Base-by-base conservation (phyloP, 2,113 vertebrate species). In the Jaculus jaculus region DNA sequence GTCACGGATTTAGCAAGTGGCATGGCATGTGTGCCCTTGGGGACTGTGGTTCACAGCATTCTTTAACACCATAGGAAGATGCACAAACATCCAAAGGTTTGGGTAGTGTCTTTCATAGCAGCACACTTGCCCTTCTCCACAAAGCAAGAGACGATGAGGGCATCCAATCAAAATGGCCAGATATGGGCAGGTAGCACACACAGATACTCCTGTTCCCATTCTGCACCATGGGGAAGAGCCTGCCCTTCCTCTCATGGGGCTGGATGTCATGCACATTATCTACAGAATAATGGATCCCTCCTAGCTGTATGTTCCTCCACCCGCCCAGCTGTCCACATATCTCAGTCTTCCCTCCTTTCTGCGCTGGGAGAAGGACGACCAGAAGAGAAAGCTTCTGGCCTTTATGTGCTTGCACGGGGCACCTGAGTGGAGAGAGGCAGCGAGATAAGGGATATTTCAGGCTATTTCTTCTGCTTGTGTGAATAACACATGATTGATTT, bases 401-500 rank as follows among this genome's bases (percentile, higher is more conserved):
- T 97, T 87, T 93, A 96, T 96, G 92, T 92, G 89, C 86, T 97
- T 97, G 66, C 1, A n/a, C 24, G 88, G 89, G 92, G 93, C 20
- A 65, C 11, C 60, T 47, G 94, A 97, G 87, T 90, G 85, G 96
- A 97, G 94, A 91, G 95, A 95, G 84, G 58, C 32, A 24, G 84
- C 60, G 66, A 97, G 93, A 96, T 95, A 96, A 97, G 89, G 51
- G 69, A 42, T 94, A 68, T 78, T 97, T 89, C 82, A 77, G 93
- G 65, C 37, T 89, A 39, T 96, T 97, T 93, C 61, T 94, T 95
- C 88, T 94, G 90, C 97, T 95, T 83, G 47, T 93, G 91, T 97
- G 97, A 97, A 95, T 97, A 94, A 87, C 88, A 88, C 92, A 74
- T 97, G 97, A 97, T 95, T 97, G 96, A 97, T 97, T 96, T 98